Percentiles rank a stretch among this genome's conserved stretches.
Evolutionary conservation across 1,140 invertebrate species (phyloP).

Genomic region (Meloidogyne hapla): DNA sequence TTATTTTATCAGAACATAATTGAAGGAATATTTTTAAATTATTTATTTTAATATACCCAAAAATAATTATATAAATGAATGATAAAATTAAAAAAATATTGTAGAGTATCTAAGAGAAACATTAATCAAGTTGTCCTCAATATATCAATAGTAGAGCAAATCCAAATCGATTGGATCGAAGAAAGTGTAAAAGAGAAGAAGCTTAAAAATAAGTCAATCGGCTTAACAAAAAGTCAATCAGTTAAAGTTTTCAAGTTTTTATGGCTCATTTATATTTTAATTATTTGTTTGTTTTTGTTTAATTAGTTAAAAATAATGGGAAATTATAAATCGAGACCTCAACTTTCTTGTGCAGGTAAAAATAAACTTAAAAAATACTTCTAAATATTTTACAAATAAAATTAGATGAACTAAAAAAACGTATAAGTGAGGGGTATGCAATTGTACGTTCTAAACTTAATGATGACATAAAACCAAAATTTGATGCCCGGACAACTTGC

Average conservation of each 20-base stretch:
- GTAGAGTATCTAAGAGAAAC: too few species aligned
- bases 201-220: too few species aligned
- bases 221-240: not conserved
- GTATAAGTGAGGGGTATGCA: slow-evolving; percentile 52
- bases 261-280: not conserved
- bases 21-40: too few species aligned
- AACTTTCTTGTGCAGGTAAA: slow-evolving; percentile 49
- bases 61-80: too few species aligned
- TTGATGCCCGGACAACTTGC: slow-evolving; percentile 41
- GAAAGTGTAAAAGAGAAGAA: too few species aligned
- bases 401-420: slow-evolving; percentile 50
- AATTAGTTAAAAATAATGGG: slow-evolving; percentile 36
- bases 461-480: slow-evolving; percentile 53
- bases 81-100: too few species aligned
- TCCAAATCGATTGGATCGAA: too few species aligned
- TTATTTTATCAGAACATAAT: too few species aligned
- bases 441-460: slow-evolving; percentile 50
- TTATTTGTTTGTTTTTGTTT: not conserved
- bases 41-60: too few species aligned
- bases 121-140: too few species aligned
- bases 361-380: not conserved
- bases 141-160: too few species aligned
- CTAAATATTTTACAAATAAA: slow-evolving; percentile 7
- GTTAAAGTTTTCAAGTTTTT: not conserved
- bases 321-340: slow-evolving; percentile 52